Conservation (phyloP, 1,140 invertebrate species). For the Brachionus sp. region DNA sequence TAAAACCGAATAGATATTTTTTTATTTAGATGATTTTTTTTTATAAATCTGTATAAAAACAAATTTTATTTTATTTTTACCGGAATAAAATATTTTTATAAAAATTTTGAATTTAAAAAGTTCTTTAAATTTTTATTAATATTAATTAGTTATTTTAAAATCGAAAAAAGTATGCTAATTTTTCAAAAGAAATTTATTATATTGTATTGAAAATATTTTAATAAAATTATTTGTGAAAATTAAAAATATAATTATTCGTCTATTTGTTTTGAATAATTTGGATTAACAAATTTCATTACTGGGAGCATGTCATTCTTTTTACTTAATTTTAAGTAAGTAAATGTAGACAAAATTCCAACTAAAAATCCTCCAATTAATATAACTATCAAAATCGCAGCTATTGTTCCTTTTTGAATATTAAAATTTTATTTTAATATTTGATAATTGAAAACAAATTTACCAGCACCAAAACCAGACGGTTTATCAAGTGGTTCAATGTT, state of each 20-base stretch:
- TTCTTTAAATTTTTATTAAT: background rate
- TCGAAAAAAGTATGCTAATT: background rate
- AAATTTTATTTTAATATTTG: background rate
- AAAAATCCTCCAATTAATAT: background rate
- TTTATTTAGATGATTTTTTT: constrained; percentile 8
- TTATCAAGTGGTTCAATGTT: constrained; percentile 1
- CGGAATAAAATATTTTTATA: constrained; percentile 41
- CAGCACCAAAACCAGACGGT: background rate
- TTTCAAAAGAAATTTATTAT: background rate
- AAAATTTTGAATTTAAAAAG: background rate
- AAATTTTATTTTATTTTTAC: constrained; percentile 33
- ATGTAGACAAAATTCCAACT: background rate
- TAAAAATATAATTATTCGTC: constrained; percentile 12
- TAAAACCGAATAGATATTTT: background rate
- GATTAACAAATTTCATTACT: constrained; percentile 42
- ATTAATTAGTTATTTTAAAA: too few species aligned
- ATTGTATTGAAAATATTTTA: background rate
- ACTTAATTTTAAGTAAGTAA: constrained; percentile 23
- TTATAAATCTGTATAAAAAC: constrained; percentile 25
- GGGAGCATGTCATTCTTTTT: constrained; percentile 4
- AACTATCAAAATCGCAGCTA: background rate
- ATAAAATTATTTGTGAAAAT: background rate
- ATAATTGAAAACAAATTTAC: background rate
- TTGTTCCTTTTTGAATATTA: background rate
- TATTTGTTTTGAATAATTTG: constrained; percentile 3